These are phyloP conservation scores for Pterocles orientalis DNA, from an alignment of 2,113 vertebrate species.

Conservation along the genomic window DNA sequence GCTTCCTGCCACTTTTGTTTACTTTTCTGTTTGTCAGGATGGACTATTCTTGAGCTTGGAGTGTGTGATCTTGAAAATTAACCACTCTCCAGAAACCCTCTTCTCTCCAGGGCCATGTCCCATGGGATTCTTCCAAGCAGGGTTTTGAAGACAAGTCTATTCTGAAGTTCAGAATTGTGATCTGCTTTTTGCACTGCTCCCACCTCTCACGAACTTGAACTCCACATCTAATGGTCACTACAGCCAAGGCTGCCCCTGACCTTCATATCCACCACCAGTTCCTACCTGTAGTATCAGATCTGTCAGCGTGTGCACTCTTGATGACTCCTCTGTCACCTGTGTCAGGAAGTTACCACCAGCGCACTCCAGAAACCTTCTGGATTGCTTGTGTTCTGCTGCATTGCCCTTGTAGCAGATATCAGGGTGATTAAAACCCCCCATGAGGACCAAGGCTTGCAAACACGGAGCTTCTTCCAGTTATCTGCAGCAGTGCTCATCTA, in stretches of 20 bases:
- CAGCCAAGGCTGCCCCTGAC: background rate
- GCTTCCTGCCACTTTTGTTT: background rate
- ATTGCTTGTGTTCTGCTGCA: background rate
- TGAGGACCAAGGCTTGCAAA: background rate
- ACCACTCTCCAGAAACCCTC: background rate
- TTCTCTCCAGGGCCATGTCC: too few species aligned
- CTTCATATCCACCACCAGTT: background rate
- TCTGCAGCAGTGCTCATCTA: background rate
- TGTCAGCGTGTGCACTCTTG: background rate
- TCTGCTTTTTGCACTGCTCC: background rate
- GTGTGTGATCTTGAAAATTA: background rate
- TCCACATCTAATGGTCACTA: background rate
- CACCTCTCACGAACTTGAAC: background rate
- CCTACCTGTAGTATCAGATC: background rate
- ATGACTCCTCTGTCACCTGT: background rate
- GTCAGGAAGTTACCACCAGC: background rate
- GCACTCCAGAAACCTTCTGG: background rate
- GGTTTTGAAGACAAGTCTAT: background rate
- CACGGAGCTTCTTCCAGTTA: background rate
- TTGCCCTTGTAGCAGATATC: background rate
- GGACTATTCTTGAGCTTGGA: background rate
- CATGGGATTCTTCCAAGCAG: background rate
- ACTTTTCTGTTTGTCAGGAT: background rate
- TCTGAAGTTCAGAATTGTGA: background rate
- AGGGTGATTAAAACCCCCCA: rapidly evolving